Base-by-base conservation (phyloP, 2,797 vertebrate genomes). In the Smutsia gigantea region DNA sequence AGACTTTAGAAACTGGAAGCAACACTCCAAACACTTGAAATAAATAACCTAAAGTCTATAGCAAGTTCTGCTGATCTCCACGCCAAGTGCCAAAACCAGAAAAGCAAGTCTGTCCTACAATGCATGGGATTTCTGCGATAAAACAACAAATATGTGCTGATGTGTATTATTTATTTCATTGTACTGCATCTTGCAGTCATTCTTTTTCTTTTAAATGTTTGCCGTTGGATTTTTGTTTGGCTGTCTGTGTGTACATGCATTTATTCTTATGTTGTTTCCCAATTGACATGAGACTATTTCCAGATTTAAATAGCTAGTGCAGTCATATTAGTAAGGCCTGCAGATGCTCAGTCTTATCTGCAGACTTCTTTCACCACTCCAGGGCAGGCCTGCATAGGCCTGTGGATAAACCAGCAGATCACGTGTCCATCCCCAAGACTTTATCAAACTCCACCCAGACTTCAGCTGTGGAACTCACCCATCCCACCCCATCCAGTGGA, bases 241-340 rank as follows among this genome's bases (percentile, higher is more conserved):
- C 46, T 46, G 46, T 11, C 46, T 46, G 46, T 46, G 46, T 46
- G 46, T 11, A 12, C 46, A 12, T 46, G 46, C 11, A 46, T 46
- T 46, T 55, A 55, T 12, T 90, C 37, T 87, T 72, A 51, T 57
- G 63, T 90, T 87, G 61, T 87, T 94, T 90, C 82, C 71, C 77
- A 93, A 63, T 27, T 25, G 66, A 13, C 34, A 31, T 84, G 18
- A 72, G 87, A 77, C 31, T 61, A 68, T 61, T 72, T 71, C 49
- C 49, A 34, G 78, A 39, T 57, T 77, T 90, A 63, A 63, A 42
- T 34, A 87, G 49, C 17, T 49, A 83, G 14, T 79, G 14, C 37
- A 74, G n/a, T 63, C 57, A 46, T 14, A 37, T 55, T 27, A 78
- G 29, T 23, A 39, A 46, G 18, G 49, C 68, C 25, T 79, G 53